Conservation (phyloP, 2,797 vertebrate species). For the Iguana delicatissima region DNA sequence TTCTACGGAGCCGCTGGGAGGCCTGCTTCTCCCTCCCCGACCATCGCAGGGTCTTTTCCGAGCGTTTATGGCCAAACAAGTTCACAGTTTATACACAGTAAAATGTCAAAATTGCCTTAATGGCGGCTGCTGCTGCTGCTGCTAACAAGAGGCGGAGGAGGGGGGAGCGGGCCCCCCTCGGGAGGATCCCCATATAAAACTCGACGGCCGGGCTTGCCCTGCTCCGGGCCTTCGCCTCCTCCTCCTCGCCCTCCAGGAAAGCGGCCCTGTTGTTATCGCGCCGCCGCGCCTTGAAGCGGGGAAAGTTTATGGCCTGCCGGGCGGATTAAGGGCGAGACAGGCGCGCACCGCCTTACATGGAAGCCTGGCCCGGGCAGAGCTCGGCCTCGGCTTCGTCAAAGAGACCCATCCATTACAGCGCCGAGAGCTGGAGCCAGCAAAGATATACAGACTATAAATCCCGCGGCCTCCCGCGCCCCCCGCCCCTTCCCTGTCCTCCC, state of each 20-base stretch:
- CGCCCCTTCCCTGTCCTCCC: constrained; percentile 61
- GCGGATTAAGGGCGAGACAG: constrained; percentile 74
- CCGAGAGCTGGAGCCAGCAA: constrained; percentile 91
- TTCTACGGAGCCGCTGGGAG: neutral
- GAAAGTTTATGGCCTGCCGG: constrained; percentile 75
- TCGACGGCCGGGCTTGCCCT: neutral
- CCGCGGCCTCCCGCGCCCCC: constrained; percentile 47
- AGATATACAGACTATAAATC: constrained; percentile 95
- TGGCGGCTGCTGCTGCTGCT: neutral
- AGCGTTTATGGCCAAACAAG: constrained; percentile 51
- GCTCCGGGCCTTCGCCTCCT: constrained; percentile 45
- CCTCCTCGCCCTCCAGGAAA: constrained; percentile 72
- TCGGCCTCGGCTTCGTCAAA: constrained; percentile 81
- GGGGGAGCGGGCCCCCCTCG: constrained; percentile 30
- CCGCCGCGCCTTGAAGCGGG: constrained; percentile 69
- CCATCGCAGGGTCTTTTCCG: neutral
- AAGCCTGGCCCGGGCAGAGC: constrained; percentile 75
- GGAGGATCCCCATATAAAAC: constrained; percentile 73
- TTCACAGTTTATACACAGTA: constrained; percentile 63
- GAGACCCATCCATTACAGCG: constrained; percentile 82
- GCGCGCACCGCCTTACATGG: constrained; percentile 84
- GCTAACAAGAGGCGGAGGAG: too few relatives aligned
- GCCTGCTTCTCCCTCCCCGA: neutral
- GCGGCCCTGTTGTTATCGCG: constrained; percentile 67
- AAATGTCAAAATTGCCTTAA: constrained; percentile 54